A percentile compares a stretch with the other conserved stretches of the same genome.
These are phyloP conservation scores for Sebastes schlegelii DNA, from an alignment of 2,113 vertebrate species.

Conservation along the genomic window DNA sequence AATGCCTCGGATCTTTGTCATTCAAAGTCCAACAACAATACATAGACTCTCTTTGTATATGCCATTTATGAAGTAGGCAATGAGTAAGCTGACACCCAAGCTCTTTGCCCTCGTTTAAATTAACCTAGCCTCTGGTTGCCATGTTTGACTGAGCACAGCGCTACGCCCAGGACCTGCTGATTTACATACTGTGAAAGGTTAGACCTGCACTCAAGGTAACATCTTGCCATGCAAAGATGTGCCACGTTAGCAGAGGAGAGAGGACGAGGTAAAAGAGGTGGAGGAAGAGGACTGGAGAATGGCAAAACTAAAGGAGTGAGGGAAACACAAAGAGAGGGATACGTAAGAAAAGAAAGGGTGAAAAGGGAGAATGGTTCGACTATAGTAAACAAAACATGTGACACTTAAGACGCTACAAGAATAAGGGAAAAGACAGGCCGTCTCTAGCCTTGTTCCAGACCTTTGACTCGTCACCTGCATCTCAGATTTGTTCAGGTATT, in stretches of 20 bases:
- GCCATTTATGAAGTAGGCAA: neutral
- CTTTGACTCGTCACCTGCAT: neutral
- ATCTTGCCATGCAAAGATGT: conserved; percentile 5
- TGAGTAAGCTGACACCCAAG: neutral
- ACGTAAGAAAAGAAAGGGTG: neutral
- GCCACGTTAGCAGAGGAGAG: neutral
- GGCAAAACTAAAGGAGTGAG: neutral
- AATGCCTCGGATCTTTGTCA: neutral
- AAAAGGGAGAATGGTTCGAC: neutral
- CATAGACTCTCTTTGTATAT: neutral
- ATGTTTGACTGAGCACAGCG: neutral
- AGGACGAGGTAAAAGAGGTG: neutral
- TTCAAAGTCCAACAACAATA: neutral
- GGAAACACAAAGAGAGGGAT: neutral
- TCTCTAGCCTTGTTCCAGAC: neutral
- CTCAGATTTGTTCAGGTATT: neutral
- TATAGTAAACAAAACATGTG: neutral
- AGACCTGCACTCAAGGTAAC: conserved; percentile 19
- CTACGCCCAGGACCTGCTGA: neutral
- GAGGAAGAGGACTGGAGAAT: neutral
- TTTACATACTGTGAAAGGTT: conserved; percentile 44
- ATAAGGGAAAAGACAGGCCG: neutral
- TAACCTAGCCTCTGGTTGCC: neutral
- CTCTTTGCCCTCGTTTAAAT: neutral
- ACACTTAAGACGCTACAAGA: conserved; percentile 8